Base-by-base conservation (phyloP, 2,888 invertebrate genomes). In the Torymus tubicola region DNA sequence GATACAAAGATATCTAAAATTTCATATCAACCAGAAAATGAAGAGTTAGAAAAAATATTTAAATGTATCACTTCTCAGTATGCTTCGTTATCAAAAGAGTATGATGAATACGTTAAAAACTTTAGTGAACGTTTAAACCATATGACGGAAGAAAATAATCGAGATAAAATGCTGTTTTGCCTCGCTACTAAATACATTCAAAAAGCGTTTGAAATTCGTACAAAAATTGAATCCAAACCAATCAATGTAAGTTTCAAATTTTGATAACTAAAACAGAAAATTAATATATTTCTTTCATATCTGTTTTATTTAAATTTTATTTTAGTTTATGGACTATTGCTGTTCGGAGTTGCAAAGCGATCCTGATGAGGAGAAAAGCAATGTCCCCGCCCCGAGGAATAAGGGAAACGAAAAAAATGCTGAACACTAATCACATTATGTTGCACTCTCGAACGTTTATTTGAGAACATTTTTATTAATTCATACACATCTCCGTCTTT, bases 291-390 rank as follows among this genome's bases (percentile, higher is more conserved):
- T 57, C 16, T 50, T 58, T 21, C 13, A 57, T 57, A 10, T 61
- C 52, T 18, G 1, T 55, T 4, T 64, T n/a, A 64, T 2, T 55
- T 31, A 0, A 72, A 16, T 50, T 55, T 13, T 8, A 18, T 70
- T 63, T 11, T 31, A 77, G 82, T 82, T 82, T 14, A 8, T 82
- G 21, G 79, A 82, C 8, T 79, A 68, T 14, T 76, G 67, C n/a
- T 77, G 63, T 55, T 24, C 42, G 18, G 65, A 70, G 52, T 14
- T 60, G 8, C 5, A 57, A 63, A 42, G 42, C 42, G 58, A 14
- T 18, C 18, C 2, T 16, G 50, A 52, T 8, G 24, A 21, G 0
- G 63, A 70, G 63, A 70, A 42, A 42, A 42, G 1, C 5, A 42
- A 42, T 42, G 42, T 8, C 42, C 42, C 42, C 8, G 8, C 42